These are phyloP conservation scores for Thecophora atra DNA, from an alignment of 2,888 invertebrate genomes.

Conservation along the genomic window DNA sequence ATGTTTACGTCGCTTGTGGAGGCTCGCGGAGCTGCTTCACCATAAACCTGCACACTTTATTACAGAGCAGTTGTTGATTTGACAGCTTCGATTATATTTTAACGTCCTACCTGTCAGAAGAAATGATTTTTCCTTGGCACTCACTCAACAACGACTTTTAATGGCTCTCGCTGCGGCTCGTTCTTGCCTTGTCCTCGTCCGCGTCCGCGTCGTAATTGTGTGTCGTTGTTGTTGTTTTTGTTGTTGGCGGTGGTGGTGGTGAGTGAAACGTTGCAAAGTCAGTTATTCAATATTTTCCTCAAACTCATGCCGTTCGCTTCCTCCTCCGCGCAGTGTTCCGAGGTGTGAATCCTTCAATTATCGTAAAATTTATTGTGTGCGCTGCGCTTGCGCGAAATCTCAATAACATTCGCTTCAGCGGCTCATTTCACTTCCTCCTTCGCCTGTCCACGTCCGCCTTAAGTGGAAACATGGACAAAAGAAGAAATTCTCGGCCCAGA, in stretches of 20 bases:
- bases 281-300: conserved; percentile 17
- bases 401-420: neutral
- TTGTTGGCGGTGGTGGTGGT: too few relatives aligned
- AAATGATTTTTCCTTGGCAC: conserved; percentile 31
- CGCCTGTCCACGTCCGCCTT: neutral
- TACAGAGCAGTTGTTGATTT: conserved; percentile 31
- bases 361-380: conserved; percentile 57
- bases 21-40: neutral
- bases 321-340: conserved; percentile 23
- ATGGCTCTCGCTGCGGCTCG: conserved; percentile 17
- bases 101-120: conserved; percentile 33
- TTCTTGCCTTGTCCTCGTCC: neutral
- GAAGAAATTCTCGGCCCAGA: neutral
- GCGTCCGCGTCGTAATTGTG: neutral
- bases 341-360: conserved; percentile 63
- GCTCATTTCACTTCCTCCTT: neutral
- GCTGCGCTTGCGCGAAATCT: conserved; percentile 42
- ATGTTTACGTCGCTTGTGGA: neutral
- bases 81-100: conserved; percentile 36
- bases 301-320: neutral
- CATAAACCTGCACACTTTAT: conserved; percentile 26
- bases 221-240: conserved; percentile 13
- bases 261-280: conserved; percentile 27
- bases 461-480: neutral
- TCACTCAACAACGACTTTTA: conserved; percentile 35